Evolutionary conservation across 2,888 invertebrate genomes (phyloP).

Genomic region (Plagiodera versicolora): DNA sequence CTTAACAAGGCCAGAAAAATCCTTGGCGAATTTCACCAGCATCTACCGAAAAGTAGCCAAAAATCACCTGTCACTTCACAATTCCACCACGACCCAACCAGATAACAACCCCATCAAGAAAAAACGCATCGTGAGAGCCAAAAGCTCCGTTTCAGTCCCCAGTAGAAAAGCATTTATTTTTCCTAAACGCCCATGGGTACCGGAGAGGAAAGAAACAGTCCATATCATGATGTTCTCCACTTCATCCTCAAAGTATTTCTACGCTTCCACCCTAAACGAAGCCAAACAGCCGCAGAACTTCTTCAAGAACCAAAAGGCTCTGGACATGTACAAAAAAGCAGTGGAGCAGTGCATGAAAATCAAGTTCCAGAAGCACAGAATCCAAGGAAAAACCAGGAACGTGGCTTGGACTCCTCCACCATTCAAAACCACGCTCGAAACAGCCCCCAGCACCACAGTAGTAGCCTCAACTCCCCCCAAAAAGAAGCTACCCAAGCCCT

Average conservation of each 20-base stretch:
- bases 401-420: conserved; percentile 11
- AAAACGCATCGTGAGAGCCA: not conserved
- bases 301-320: conserved; percentile 18
- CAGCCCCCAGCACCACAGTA: too few species aligned
- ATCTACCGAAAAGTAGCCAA: conserved; percentile 29
- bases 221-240: conserved; percentile 18
- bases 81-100: not conserved
- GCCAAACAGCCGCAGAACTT: conserved; percentile 4
- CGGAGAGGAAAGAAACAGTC: conserved; percentile 1
- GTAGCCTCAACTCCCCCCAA: too few species aligned
- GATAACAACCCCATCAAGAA: conserved; percentile 3
- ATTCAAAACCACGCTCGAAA: not conserved
- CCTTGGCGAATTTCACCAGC: conserved; percentile 24
- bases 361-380: conserved; percentile 10
- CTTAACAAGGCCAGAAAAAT: conserved; percentile 31
- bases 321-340: conserved; percentile 21
- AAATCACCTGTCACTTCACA: conserved; percentile 6
- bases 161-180: not conserved
- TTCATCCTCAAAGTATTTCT: conserved; percentile 18
- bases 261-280: conserved; percentile 13
- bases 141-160: not conserved
- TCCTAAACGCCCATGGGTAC: conserved; percentile 4
- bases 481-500: conserved; percentile 1
- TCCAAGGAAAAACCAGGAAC: conserved; percentile 4
- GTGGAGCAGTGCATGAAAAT: conserved; percentile 23